phyloP scores from a whole-genome alignment of 2,797 vertebrate species.

The Malacoctenus gilli region DNA sequence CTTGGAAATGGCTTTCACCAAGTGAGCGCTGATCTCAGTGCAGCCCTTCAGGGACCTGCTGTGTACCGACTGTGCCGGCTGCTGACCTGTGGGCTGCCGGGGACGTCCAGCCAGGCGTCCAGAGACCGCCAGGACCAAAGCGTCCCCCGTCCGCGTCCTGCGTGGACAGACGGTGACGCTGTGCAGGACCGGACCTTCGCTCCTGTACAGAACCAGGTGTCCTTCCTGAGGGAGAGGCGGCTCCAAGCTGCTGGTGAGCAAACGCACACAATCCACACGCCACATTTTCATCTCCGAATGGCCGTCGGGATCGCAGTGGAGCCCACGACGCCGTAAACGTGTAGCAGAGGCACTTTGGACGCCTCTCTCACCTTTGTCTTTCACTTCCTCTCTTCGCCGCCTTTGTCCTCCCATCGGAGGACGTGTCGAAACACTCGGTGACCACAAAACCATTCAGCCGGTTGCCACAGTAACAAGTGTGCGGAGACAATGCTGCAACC shows the following conservation, averaged over 20 bases:
- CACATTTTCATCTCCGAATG: no score
- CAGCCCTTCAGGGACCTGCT: no score
- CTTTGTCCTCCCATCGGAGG: slow-evolving; percentile 20
- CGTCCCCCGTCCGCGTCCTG: slow-evolving; percentile 46
- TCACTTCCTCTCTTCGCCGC: slow-evolving; percentile 10
- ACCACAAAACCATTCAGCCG: slow-evolving; percentile 29
- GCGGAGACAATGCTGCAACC: slow-evolving; percentile 51
- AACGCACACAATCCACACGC: background rate
- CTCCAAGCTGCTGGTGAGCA: slow-evolving; percentile 21
- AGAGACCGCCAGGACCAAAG: slow-evolving; percentile 59
- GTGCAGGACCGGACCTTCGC: slow-evolving; percentile 63
- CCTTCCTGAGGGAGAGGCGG: slow-evolving; percentile 47
- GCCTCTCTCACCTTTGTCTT: slow-evolving; percentile 58
- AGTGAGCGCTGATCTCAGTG: no score
- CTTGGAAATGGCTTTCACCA: no score
- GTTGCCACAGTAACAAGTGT: slow-evolving; percentile 67
- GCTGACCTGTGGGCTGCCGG: slow-evolving; percentile 65
- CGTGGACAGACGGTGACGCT: slow-evolving; percentile 44
- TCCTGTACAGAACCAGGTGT: slow-evolving; percentile 57
- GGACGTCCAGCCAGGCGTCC: slow-evolving; percentile 59
- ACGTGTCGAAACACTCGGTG: slow-evolving; percentile 43
- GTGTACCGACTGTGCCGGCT: background rate
- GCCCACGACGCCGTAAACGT: no score
- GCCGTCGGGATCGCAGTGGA: no score
- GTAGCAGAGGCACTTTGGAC: no score